phyloP scores from a whole-genome alignment of 2,888 invertebrate species.

The Chrysotoxum bicinctum region DNA sequence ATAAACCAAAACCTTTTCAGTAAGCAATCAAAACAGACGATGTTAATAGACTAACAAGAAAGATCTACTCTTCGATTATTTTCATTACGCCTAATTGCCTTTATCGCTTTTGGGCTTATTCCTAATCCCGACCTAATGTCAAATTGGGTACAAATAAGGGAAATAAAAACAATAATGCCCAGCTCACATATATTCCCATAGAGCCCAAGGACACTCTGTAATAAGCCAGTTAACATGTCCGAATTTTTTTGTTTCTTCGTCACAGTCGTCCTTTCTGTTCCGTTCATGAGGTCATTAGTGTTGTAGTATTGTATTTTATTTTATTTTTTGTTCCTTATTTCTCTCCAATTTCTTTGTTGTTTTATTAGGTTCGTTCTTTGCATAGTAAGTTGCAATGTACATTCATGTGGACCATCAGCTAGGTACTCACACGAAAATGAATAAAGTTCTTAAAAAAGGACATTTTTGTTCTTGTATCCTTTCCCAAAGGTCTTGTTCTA shows the following conservation, averaged over 20 bases:
- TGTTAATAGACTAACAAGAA: background rate
- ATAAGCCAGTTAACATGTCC: constrained; percentile 55
- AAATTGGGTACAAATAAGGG: constrained; percentile 16
- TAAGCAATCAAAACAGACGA: background rate
- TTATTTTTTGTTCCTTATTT: background rate
- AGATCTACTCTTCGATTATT: constrained; percentile 26
- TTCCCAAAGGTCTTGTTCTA: constrained; percentile 70
- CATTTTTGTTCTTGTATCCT: constrained; percentile 29
- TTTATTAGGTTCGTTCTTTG: constrained; percentile 14
- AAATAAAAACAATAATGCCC: background rate
- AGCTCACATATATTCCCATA: constrained; percentile 7
- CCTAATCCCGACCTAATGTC: constrained; percentile 39
- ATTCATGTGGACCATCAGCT: constrained; percentile 31
- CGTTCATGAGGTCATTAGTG: constrained; percentile 66
- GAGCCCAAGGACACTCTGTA: constrained; percentile 48
- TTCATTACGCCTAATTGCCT: constrained; percentile 36
- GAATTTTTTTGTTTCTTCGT: constrained; percentile 28
- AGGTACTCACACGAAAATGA: constrained; percentile 4
- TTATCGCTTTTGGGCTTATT: constrained; percentile 24
- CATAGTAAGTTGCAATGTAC: constrained; percentile 23
- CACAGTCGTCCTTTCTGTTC: constrained; percentile 18
- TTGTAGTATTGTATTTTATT: constrained; percentile 2
- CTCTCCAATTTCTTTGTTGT: constrained; percentile 31
- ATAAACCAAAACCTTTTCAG: background rate
- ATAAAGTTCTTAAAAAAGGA: constrained; percentile 27